phyloP scores from a whole-genome alignment of 2,113 vertebrate species.

The Piprites chloris region DNA sequence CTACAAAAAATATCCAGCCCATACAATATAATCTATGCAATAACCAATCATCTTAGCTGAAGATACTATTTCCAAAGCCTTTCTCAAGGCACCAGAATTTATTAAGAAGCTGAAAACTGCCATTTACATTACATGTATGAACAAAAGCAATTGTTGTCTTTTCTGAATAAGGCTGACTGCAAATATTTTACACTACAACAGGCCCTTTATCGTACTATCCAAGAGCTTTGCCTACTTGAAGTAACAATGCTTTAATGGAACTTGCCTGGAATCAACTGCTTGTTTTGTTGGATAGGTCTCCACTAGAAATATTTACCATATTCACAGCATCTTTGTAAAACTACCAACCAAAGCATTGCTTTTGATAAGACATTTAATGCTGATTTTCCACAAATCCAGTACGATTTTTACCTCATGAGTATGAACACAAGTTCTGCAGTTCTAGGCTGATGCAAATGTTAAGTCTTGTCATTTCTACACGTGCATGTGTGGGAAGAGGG shows the following conservation, averaged over 20 bases:
- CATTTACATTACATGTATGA: neutral
- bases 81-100: neutral
- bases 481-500: neutral
- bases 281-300: neutral
- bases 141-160: neutral
- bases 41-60: neutral
- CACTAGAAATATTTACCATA: neutral
- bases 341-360: neutral
- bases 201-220: neutral
- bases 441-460: neutral
- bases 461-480: neutral
- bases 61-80: neutral
- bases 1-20: neutral
- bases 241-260: neutral
- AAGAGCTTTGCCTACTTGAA: neutral
- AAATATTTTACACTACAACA: neutral
- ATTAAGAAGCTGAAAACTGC: neutral
- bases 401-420: neutral
- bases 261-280: neutral
- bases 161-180: neutral
- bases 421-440: neutral
- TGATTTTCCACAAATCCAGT: neutral
- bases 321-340: neutral
- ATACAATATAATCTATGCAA: neutral
- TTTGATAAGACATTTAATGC: neutral